Evolutionary conservation across 2,113 vertebrate genomes (phyloP).

Genomic region (Empidonax traillii): DNA sequence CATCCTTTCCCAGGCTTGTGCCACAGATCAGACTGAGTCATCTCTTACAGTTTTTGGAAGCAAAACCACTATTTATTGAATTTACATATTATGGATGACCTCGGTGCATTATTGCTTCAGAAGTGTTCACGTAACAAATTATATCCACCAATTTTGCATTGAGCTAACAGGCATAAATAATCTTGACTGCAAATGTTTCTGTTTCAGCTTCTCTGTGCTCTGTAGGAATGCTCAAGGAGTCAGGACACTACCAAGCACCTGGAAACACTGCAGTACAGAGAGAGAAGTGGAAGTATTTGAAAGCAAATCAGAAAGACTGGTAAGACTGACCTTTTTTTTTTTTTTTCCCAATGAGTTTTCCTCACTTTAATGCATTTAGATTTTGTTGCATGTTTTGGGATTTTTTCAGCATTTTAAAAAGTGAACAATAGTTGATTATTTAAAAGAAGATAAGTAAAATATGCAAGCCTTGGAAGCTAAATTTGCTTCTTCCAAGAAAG

Average conservation of each 20-base stretch:
- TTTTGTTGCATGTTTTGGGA: not conserved
- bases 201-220: not conserved
- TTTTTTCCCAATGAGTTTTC: not conserved
- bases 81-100: not conserved
- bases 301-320: not conserved
- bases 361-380: not conserved
- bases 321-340: not conserved
- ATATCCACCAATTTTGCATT: not conserved
- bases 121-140: not conserved
- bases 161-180: not conserved
- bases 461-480: not conserved
- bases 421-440: not conserved
- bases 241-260: not conserved
- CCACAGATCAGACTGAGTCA: not conserved
- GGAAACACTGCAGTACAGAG: not conserved
- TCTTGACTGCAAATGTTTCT: not conserved
- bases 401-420: not conserved
- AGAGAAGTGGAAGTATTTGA: not conserved
- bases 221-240: not conserved
- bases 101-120: not conserved
- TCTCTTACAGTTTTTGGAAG: not conserved
- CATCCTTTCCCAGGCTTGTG: not conserved
- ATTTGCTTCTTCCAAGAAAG: not conserved
- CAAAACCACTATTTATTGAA: not conserved
- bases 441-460: not conserved